These are phyloP conservation scores for Geodia barretti DNA, from an alignment of 37 sponge, comb jelly and placozoan species.

Conservation along the genomic window DNA sequence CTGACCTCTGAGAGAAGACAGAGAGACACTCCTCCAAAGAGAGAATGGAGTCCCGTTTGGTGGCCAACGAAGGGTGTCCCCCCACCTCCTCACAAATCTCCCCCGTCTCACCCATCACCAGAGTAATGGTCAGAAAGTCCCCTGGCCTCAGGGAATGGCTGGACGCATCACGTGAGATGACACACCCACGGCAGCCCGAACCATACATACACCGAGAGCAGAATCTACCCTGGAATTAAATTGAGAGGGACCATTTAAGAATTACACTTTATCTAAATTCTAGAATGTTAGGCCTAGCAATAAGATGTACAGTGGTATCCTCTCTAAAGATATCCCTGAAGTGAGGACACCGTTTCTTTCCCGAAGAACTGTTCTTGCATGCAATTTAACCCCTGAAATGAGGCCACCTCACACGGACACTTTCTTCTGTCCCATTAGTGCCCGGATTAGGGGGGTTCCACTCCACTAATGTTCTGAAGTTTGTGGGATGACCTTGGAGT, in stretches of 20 bases:
- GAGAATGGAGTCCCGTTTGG: constrained; percentile 1
- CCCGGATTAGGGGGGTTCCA: too few relatives aligned
- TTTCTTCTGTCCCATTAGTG: too few relatives aligned
- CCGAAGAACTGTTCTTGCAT: too few relatives aligned
- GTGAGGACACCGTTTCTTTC: neutral
- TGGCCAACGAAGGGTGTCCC: constrained; percentile 54
- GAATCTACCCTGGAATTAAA: constrained; percentile 36
- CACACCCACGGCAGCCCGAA: constrained; percentile 52
- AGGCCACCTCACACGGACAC: too few relatives aligned
- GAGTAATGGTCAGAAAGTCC: constrained; percentile 45
- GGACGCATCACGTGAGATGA: constrained; percentile 2
- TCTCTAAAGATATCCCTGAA: neutral
- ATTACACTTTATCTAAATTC: too few relatives aligned
- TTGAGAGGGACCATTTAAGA: neutral
- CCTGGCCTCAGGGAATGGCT: constrained; percentile 57
- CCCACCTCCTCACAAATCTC: neutral
- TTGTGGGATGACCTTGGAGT: constrained; percentile 45
- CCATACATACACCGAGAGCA: constrained; percentile 65
- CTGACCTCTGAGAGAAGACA: constrained; percentile 56
- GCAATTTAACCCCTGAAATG: too few relatives aligned
- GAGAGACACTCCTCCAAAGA: constrained; percentile 63
- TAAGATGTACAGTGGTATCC: too few relatives aligned
- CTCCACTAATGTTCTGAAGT: too few relatives aligned
- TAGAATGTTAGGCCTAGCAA: too few relatives aligned
- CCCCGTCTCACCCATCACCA: constrained; percentile 1